Base-by-base conservation (phyloP, 2,888 invertebrate genomes). In the Lydus trimaculatus region DNA sequence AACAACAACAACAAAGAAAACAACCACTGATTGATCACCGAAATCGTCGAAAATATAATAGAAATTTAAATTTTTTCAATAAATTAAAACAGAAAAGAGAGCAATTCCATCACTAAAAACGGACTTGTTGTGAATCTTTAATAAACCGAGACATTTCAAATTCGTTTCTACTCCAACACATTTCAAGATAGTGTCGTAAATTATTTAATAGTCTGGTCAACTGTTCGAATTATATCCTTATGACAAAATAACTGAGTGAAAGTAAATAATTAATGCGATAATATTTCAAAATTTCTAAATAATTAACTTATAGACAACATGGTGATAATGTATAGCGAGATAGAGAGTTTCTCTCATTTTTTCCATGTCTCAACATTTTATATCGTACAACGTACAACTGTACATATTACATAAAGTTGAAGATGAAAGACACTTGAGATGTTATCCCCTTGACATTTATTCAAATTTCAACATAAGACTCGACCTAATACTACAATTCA, bases 401-500 rank as follows among this genome's bases (percentile, higher is more conserved):
- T 69, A 64, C 69, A 70, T 70, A 70, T 67, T 70, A 62, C 63
- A 64, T 70, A 70, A 67, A 65, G 59, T 64, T 67, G 67, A 63
- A 66, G 66, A 70, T 66, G 67, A 71, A 69, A 72, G 72, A 70
- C 69, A 67, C 65, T 70, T 64, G 66, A 72, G 72, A 68, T 63
- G 59, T 28, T 67, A 66, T 69, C 68, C 72, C 71, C 74, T 64
- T 70, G 74, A 72, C 74, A 64, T 74, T 74, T 74, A 73, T 74
- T 74, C 74, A 74, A 74, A 74, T 74, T 72, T 68, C 66, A 67
- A 56, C 65, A 70, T 67, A 60, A 70, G 61, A 67, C 72, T 72
- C 71, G 66, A 68, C 67, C 72, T 73, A 73, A 74, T 73, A 65
- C 66, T 68, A 69, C 70, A 64, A 74, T 71, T 75, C 75, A 73